phyloP scores from a whole-genome alignment of 1,140 invertebrate species.

The Cherax quadricarinatus region DNA sequence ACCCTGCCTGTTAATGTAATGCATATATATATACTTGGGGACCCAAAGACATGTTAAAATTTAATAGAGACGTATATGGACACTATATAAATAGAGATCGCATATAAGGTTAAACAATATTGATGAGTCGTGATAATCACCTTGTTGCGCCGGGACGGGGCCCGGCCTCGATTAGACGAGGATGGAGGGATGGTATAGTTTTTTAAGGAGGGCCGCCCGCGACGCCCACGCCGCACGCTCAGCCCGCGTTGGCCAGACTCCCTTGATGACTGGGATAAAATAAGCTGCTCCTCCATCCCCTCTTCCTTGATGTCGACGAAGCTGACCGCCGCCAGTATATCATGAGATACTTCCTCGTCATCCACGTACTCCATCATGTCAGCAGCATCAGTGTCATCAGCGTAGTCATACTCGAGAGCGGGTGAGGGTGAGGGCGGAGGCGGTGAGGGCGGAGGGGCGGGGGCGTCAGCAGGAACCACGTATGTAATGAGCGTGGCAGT shows the following conservation, averaged over 20 bases:
- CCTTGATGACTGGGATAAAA: conserved; percentile 12
- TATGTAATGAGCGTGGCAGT: conserved; percentile 63
- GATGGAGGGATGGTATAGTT: conserved; percentile 40
- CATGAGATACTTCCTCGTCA: conserved; percentile 23
- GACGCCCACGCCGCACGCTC: conserved; percentile 53
- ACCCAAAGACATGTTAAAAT: conserved; percentile 20
- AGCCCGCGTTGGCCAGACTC: conserved; percentile 38
- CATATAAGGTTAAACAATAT: background rate
- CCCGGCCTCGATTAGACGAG: conserved; percentile 37
- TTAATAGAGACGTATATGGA: background rate
- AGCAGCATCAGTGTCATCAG: conserved; percentile 44
- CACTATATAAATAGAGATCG: too few relatives aligned
- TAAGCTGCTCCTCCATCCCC: conserved; percentile 20
- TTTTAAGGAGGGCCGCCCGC: conserved; percentile 49
- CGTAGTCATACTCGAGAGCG: conserved; percentile 36
- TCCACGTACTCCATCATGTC: conserved; percentile 46
- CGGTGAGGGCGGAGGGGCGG: conserved; percentile 48
- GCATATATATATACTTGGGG: background rate
- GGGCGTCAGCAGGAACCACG: conserved; percentile 59
- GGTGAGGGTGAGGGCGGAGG: conserved; percentile 36
- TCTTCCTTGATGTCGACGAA: conserved; percentile 27
- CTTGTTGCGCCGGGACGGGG: conserved; percentile 57
- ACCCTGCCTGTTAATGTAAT: background rate
- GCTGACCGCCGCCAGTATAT: conserved; percentile 3
- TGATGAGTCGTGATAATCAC: conserved; percentile 3